Conservation (phyloP, 2,797 vertebrate species). For the Eulemur coronatus region DNA sequence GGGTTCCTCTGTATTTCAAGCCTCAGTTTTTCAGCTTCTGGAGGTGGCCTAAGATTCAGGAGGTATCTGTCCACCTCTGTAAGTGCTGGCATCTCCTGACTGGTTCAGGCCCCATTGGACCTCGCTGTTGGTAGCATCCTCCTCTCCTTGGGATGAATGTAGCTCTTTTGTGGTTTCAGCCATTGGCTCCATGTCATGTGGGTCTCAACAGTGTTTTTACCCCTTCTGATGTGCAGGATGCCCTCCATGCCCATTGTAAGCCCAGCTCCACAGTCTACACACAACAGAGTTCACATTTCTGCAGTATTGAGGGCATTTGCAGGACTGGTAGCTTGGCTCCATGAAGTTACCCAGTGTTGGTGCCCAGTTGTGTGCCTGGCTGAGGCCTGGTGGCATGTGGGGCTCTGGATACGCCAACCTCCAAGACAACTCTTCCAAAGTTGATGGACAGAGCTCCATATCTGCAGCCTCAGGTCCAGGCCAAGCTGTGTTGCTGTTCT, state of each 20-base stretch:
- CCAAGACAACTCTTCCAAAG: background rate
- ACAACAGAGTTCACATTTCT: accelerated
- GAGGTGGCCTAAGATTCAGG: accelerated
- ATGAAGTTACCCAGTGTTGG: background rate
- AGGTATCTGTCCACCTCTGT: accelerated
- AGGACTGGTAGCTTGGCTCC: background rate
- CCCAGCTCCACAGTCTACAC: accelerated
- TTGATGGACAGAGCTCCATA: accelerated
- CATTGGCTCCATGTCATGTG: background rate
- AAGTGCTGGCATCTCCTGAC: background rate
- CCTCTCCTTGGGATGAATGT: background rate
- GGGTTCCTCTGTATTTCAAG: background rate
- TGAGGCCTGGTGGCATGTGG: background rate
- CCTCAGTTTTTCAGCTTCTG: background rate
- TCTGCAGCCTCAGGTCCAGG: background rate
- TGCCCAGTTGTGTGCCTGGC: background rate
- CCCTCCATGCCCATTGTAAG: background rate
- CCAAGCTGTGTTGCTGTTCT: background rate
- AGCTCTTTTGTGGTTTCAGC: background rate
- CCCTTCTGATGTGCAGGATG: accelerated
- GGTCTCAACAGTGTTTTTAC: background rate
- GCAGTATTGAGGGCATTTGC: background rate
- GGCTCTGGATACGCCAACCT: background rate
- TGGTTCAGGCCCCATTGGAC: background rate
- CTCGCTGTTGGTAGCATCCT: accelerated